A percentile compares a stretch with the other conserved stretches of the same genome.
These are phyloP conservation scores for Melanostoma scalare DNA, from an alignment of 2,888 invertebrate genomes.

Conservation along the genomic window DNA sequence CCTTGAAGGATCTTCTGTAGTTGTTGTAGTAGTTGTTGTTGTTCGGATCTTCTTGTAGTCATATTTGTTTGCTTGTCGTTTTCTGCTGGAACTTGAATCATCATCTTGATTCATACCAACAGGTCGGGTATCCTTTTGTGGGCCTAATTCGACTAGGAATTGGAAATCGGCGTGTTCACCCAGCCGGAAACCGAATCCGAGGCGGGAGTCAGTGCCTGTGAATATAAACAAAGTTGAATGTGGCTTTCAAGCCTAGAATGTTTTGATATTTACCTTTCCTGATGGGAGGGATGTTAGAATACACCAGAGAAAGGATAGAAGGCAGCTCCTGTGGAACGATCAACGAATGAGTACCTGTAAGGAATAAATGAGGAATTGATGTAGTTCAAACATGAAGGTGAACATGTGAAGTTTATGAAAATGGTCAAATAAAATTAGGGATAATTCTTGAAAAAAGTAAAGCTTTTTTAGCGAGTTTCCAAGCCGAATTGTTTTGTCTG, in stretches of 20 bases:
- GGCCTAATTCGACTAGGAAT: slow-evolving; percentile 89
- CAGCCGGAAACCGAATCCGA: slow-evolving; percentile 91
- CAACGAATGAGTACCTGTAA: slow-evolving; percentile 78
- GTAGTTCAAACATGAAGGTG: too few species aligned
- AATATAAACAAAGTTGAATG: background rate
- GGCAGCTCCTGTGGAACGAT: slow-evolving; percentile 92
- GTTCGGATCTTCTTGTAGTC: slow-evolving; percentile 73
- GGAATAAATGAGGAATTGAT: background rate
- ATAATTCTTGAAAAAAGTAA: too few species aligned
- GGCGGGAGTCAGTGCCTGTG: slow-evolving; percentile 89
- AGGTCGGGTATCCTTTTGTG: slow-evolving; percentile 88
- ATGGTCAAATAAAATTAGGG: too few species aligned
- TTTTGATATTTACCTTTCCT: slow-evolving; percentile 87
- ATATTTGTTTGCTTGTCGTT: slow-evolving; percentile 78
- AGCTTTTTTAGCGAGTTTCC: too few species aligned
- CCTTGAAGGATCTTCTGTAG: background rate
- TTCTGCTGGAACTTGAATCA: slow-evolving; percentile 77
- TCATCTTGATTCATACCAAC: slow-evolving; percentile 83
- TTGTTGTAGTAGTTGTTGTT: slow-evolving; percentile 38
- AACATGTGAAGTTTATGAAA: too few species aligned
- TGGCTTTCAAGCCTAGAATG: background rate
- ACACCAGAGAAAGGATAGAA: slow-evolving; percentile 89
- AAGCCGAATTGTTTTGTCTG: too few species aligned
- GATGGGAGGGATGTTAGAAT: slow-evolving; percentile 92
- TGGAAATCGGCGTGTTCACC: slow-evolving; percentile 93